Base-by-base conservation (phyloP, 2,113 vertebrate genomes). In the Oryzias javanicus region DNA sequence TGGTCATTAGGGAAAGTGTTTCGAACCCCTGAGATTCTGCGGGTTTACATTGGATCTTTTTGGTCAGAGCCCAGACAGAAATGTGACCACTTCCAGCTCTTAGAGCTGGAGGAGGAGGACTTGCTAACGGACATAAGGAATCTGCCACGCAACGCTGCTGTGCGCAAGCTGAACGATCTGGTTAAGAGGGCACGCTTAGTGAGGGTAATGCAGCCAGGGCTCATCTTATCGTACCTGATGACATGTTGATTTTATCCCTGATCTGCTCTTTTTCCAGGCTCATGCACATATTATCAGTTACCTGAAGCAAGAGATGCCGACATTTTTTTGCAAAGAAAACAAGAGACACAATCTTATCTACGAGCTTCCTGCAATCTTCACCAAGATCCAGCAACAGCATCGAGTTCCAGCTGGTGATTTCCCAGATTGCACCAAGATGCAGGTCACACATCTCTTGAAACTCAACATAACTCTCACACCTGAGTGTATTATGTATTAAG, bases 1-100 rank as follows among this genome's bases (percentile, higher is more conserved):
- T 97, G 95, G 95, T 93, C 94, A 0, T 85, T 97, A 76, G 94
- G 94, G 12, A 96, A 95, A 79, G 94, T 93, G 70, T 94, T 96
- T 78, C 85, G 85, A 73, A 95, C 94, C 1, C 94, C 94, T 0
- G 95, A 97, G 84, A 93, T 97, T 45, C 79, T 96, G 68, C 86
- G 94, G 0, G 92, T 96, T 82, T 95, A 93, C 84, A 92, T 96
- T 0, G 95, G 94, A 7, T 95, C 94, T 67, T 95, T 97, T 90
- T 96, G 94, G 95, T 87, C 94, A 1, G 89, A 95, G 79, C 95
- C 94, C 0, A 90, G 95, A 19, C 91, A 91, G 40, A 86, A 80
- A 64, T 80, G 93, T 0, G 92, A 94, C 80, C 94, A 96, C 87
- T 88, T 93, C 60, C 87, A 69, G n/a, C 91, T 97, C 55, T 94